phyloP scores from a whole-genome alignment of 1,140 invertebrate species.

The Cherax quadricarinatus region DNA sequence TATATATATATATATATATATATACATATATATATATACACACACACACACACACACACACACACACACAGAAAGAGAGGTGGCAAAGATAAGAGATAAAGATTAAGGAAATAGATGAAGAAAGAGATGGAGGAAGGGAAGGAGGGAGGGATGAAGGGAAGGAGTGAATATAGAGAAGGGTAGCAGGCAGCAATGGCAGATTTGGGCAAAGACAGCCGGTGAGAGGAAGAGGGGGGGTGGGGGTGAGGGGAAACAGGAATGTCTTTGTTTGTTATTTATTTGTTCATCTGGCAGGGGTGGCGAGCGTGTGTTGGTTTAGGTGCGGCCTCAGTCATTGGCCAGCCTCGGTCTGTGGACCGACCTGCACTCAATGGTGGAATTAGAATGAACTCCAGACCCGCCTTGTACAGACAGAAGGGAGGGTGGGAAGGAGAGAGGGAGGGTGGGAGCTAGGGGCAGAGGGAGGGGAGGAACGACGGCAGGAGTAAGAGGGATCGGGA shows the following conservation, averaged over 20 bases:
- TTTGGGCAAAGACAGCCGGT: conserved; percentile 2
- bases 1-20: too few relatives aligned
- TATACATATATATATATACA: too few relatives aligned
- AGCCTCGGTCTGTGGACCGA: neutral
- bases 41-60: too few relatives aligned
- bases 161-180: neutral
- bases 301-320: conserved; percentile 30
- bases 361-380: conserved; percentile 25
- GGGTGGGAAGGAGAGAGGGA: neutral
- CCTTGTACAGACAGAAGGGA: neutral
- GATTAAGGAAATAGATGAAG: neutral
- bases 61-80: too few relatives aligned
- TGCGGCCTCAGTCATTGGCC: conserved; percentile 33
- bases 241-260: conserved; percentile 50
- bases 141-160: neutral
- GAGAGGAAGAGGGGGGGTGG: neutral
- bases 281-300: conserved; percentile 60
- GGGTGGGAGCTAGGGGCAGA: neutral
- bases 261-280: conserved; percentile 68
- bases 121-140: neutral
- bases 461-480: neutral
- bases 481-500: neutral
- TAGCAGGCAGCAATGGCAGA: neutral
- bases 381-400: neutral
- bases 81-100: neutral